A percentile compares a stretch with the other conserved stretches of the same genome.
phyloP scores from a whole-genome alignment of 2,113 vertebrate genomes.

The Ophiodon elongatus region DNA sequence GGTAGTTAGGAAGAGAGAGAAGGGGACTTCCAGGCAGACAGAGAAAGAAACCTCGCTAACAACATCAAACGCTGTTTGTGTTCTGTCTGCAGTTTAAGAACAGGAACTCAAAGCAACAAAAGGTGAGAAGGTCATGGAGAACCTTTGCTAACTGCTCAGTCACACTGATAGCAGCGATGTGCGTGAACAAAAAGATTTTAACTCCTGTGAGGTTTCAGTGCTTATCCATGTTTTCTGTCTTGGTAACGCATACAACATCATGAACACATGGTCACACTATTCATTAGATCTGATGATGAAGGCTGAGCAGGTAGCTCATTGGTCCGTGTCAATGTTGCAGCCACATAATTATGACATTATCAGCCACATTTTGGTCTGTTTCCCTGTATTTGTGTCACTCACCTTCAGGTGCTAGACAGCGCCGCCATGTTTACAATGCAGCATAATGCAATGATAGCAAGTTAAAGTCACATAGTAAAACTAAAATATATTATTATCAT shows the following conservation, averaged over 20 bases:
- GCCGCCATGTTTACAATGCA: background rate
- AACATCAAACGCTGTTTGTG: conserved; percentile 73
- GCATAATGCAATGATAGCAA: background rate
- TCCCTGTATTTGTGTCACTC: background rate
- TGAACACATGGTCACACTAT: background rate
- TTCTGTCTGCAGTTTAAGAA: conserved; percentile 63
- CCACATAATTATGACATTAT: background rate
- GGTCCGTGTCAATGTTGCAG: background rate
- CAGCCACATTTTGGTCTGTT: background rate
- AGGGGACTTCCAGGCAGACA: conserved; percentile 79
- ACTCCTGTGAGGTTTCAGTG: background rate
- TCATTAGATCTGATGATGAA: background rate
- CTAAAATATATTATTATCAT: background rate
- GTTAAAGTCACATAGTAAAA: background rate
- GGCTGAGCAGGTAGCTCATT: background rate
- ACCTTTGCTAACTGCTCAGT: conserved; percentile 10
- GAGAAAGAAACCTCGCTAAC: conserved; percentile 54
- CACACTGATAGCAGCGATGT: conserved; percentile 4
- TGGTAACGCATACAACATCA: background rate
- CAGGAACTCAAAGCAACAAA: conserved; percentile 39
- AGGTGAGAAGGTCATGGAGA: conserved; percentile 63
- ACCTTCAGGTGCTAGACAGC: background rate
- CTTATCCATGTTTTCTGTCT: conserved; percentile 25
- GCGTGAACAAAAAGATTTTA: background rate
- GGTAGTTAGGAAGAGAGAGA: conserved; percentile 67